Base-by-base conservation (phyloP, 2,113 vertebrate species). In the Galbula dea region DNA sequence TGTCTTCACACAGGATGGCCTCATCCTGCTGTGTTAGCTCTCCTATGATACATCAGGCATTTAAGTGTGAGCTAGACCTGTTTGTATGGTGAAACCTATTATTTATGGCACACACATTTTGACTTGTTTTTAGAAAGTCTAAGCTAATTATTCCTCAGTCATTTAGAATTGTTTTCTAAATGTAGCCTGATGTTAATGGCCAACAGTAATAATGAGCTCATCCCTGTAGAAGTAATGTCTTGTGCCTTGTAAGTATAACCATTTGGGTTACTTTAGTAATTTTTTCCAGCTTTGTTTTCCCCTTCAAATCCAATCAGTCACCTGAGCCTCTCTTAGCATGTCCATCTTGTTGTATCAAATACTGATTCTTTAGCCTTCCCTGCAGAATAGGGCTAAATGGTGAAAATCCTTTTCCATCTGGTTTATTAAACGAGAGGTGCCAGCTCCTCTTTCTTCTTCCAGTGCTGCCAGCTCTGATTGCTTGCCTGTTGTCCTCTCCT, bases 401-500 rank as follows among this genome's bases (percentile, higher is more conserved):
- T 96, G 48, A 86, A 83, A 89, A 88, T 94, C 68, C 69, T 81
- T 93, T 76, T 93, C 93, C 55, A 74, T 93, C 63, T 69, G 83
- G 21, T 92, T 93, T 88, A 90, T 92, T 90, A 90, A 95, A 91
- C 75, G 76, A 83, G 83, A 63, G 73, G n/a, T 96, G 90, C 94
- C 86, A 93, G 5, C 68, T 95, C 32, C 57, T 72, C 59, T 86
- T 68, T 59, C 37, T 86, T 90, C 65, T 81, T 80, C 86, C 83
- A 71, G 72, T 32, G 83, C 75, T 78, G 80, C 83, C 90, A 94
- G 39, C 71, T 93, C 85, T 88, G 88, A 91, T 96, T 94, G 80
- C 85, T 96, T 91, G 67, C 86, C 48, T 74, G 12, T 94, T 93
- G 55, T 83, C 65, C 27, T 63, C 55, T 93, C 86, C 88, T 94